Base-by-base conservation (phyloP, 2,797 vertebrate genomes). In the Galagoides demidoff region DNA sequence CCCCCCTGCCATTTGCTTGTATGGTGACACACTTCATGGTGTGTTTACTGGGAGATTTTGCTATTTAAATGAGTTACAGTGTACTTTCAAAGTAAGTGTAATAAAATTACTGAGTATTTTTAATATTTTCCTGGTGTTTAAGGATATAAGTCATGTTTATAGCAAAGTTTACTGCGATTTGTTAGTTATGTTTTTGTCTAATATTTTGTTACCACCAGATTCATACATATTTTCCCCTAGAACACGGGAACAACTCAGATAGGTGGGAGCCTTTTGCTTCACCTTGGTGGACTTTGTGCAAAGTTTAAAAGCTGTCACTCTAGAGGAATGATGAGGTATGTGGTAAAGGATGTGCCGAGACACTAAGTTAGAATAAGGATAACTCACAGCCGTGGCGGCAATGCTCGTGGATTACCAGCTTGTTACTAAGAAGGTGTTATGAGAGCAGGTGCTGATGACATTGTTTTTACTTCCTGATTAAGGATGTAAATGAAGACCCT, bases 401-500 rank as follows among this genome's bases (percentile, higher is more conserved):
- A 0, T 43, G 66, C 27, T 16, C 2, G 39, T 14, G 27, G 45
- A 31, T 39, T 68, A 2, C 77, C 78, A 86, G 27, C 29, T 92
- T 27, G 10, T 71, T 73, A 57, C 25, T 23, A 45, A 37, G 11
- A 52, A 37, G 57, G n/a, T 55, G 22, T 79, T 73, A 31, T 0
- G 12, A 88, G 66, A 96, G 14, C 64, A 95, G 25, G 3, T 96
- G 61, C 0, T 95, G 61, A 97, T 29, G 29, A 70, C 49, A 13
- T 37, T 93, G 16, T 96, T 52, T 92, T 97, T 88, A 93, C 84
- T 97, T 74, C 92, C 29, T 92, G 0, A 97, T 86, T 97, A 92
- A 99, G 99, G 99, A 99, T 98, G 99, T 99, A 64, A 99, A 99
- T n/a, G 98, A 99, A 98, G 99, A 99, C 97, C 99, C 99, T 2